Percentiles rank a stretch among this genome's conserved stretches.
These are phyloP conservation scores for Amblyopsis hoosieri DNA, from an alignment of 2,797 vertebrate species.

Conservation along the genomic window DNA sequence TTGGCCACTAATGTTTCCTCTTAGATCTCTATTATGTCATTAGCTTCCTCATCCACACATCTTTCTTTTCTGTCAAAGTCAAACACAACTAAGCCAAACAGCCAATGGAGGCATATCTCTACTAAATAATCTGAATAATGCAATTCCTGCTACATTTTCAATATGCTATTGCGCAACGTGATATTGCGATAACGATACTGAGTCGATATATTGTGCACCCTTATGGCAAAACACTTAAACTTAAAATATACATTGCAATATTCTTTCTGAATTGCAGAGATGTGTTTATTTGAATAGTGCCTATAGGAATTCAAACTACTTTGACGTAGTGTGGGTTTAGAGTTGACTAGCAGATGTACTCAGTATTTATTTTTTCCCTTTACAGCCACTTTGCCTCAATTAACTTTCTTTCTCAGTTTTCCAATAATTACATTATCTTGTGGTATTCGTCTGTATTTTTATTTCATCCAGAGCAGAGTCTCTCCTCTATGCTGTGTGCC, in stretches of 20 bases:
- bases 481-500: conserved; percentile 45
- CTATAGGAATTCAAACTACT: conserved; percentile 38
- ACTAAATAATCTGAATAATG: no score
- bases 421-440: conserved; percentile 74
- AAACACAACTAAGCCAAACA: no score
- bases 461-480: conserved; percentile 47
- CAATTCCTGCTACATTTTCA: no score
- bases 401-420: conserved; percentile 68
- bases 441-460: conserved; percentile 64
- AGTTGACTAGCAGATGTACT: conserved; percentile 32
- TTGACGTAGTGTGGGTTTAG: conserved; percentile 25
- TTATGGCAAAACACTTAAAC: neutral
- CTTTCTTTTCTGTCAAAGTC: no score
- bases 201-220: no score
- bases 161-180: no score
- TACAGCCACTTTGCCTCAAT: conserved; percentile 76
- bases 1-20: no score
- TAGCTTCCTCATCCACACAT: no score
- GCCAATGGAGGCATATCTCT: no score
- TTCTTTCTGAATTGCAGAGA: conserved; percentile 42
- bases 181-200: no score
- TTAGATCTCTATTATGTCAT: no score
- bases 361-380: conserved; percentile 48
- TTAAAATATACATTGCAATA: conserved; percentile 54
- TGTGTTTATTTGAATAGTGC: conserved; percentile 63